Evolutionary conservation across 2,113 vertebrate genomes (phyloP).

Genomic region (Xiphias gladius): DNA sequence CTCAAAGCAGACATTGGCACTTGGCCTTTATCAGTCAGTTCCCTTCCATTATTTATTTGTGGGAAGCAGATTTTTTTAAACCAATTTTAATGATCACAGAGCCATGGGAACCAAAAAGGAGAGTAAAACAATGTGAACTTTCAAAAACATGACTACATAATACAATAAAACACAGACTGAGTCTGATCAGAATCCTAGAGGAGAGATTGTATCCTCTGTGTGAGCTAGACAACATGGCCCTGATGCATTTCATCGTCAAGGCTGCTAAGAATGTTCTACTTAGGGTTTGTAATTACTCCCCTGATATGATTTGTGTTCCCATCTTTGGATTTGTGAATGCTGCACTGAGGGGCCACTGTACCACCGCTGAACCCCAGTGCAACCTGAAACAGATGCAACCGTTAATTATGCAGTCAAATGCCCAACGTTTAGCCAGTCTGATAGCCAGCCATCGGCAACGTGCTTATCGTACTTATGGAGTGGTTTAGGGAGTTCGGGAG

Average conservation of each 20-base stretch:
- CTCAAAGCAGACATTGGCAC: constrained; percentile 4
- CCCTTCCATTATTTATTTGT: constrained; percentile 36
- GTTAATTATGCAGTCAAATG: constrained; percentile 81
- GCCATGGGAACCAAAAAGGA: not conserved
- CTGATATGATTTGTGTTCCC: constrained; percentile 58
- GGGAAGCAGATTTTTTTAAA: constrained; percentile 20
- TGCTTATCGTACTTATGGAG: constrained; percentile 73
- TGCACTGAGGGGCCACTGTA: constrained; percentile 46
- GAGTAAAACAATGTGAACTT: constrained; percentile 18
- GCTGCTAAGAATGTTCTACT: constrained; percentile 39
- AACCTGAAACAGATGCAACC: constrained; percentile 76
- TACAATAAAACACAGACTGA: not conserved
- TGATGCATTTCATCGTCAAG: constrained; percentile 45
- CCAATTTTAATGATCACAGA: constrained; percentile 39
- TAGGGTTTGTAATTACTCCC: constrained; percentile 59
- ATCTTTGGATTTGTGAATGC: constrained; percentile 53
- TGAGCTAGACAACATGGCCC: constrained; percentile 11
- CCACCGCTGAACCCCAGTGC: constrained; percentile 54
- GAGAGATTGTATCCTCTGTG: constrained; percentile 29
- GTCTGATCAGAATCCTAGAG: constrained; percentile 44
- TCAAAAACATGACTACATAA: not conserved
- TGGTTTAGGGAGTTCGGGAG: constrained; percentile 66
- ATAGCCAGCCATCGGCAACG: constrained; percentile 69
- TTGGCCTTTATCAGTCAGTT: constrained; percentile 16
- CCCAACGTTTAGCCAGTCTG: constrained; percentile 73